Percentiles rank a stretch among this genome's conserved stretches.
phyloP scores from a whole-genome alignment of 2,113 vertebrate species.

The Microtus oregoni region DNA sequence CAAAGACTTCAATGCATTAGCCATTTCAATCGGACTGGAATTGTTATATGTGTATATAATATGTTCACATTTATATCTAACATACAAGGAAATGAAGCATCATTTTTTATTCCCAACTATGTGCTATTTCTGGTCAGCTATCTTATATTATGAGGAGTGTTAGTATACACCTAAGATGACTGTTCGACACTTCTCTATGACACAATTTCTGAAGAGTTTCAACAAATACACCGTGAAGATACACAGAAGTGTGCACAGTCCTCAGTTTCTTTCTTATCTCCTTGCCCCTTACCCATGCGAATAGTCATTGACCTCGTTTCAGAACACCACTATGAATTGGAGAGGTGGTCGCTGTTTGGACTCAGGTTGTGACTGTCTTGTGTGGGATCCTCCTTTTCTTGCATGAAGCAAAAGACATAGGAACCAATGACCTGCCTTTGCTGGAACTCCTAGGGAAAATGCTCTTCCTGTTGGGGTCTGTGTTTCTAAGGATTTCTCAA shows the following conservation, averaged over 20 bases:
- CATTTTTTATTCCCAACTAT: background rate
- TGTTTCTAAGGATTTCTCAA: background rate
- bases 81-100: conserved; percentile 40
- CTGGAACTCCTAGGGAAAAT: background rate
- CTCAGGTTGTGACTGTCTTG: background rate
- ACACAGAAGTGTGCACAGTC: background rate
- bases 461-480: background rate
- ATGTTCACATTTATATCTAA: background rate
- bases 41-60: background rate
- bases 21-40: background rate
- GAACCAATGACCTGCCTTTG: background rate
- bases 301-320: background rate
- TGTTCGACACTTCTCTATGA: background rate
- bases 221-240: background rate
- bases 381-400: background rate
- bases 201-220: background rate
- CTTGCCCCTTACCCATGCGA: background rate
- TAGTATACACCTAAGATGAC: background rate
- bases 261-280: background rate
- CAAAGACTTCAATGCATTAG: background rate
- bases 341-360: accelerated
- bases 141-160: background rate
- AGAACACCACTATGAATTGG: background rate
- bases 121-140: background rate
- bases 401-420: background rate